Conservation (phyloP, 2,113 vertebrate species). For the Takifugu bimaculatus region DNA sequence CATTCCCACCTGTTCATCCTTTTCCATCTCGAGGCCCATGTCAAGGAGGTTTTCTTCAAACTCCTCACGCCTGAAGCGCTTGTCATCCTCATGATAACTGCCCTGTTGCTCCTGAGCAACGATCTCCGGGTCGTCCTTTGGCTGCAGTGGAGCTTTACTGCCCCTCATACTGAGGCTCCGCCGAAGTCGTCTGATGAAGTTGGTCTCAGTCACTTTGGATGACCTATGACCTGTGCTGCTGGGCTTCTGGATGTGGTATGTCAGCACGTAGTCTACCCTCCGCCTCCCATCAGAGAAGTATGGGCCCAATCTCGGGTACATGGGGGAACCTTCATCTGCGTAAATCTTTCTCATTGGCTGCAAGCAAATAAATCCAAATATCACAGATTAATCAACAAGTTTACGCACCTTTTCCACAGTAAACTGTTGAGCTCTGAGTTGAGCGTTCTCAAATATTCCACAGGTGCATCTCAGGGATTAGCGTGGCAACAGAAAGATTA, state of each 20-base stretch:
- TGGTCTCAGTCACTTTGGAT: conserved; percentile 56
- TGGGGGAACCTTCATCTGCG: conserved; percentile 69
- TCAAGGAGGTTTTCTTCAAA: conserved; percentile 89
- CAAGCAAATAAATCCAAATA: not conserved
- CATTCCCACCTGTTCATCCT: conserved; percentile 82
- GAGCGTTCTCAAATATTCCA: too few species aligned
- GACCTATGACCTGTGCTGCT: conserved; percentile 39
- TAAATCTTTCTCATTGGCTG: conserved; percentile 81
- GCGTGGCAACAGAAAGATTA: too few species aligned
- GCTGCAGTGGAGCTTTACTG: conserved; percentile 58
- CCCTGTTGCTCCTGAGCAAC: conserved; percentile 64
- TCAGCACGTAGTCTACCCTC: conserved; percentile 89
- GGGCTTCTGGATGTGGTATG: conserved; percentile 85
- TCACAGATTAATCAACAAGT: not conserved
- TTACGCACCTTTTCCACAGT: too few species aligned
- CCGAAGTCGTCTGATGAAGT: conserved; percentile 49
- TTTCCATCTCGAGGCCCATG: conserved; percentile 90
- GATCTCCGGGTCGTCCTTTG: conserved; percentile 73
- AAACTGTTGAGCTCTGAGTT: too few species aligned
- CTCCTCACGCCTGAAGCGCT: conserved; percentile 82
- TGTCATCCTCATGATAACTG: conserved; percentile 85
- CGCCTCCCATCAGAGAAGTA: conserved; percentile 87
- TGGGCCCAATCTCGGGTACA: conserved; percentile 70
- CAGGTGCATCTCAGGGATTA: too few species aligned
- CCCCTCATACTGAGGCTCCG: conserved; percentile 63